Evolutionary conservation across 2,113 vertebrate species (phyloP).

Genomic region (Hipposideros armiger): DNA sequence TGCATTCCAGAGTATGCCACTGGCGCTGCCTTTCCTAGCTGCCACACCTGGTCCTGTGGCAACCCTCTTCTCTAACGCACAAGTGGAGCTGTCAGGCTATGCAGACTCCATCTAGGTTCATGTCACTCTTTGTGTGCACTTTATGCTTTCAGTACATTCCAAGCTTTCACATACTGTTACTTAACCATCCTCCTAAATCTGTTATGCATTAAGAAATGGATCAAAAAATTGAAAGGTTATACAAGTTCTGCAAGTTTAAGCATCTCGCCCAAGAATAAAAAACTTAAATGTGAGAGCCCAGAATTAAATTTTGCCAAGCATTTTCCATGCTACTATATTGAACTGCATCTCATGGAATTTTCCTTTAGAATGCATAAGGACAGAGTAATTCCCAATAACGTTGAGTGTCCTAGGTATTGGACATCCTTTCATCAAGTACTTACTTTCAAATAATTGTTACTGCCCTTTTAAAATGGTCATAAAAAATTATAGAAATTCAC

Average conservation of each 20-base stretch:
- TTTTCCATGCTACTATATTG: not conserved
- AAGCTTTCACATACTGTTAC: not conserved
- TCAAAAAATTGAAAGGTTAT: not conserved
- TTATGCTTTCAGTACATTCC: not conserved
- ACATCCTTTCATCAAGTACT: slow-evolving; percentile 26
- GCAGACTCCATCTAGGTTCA: not conserved
- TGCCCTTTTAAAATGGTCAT: slow-evolving; percentile 23
- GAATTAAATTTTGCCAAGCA: not conserved
- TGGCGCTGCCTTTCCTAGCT: not conserved
- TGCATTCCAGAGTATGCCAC: accelerated
- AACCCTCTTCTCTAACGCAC: not conserved
- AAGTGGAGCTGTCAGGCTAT: not conserved
- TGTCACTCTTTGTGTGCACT: not conserved
- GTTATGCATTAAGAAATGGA: slow-evolving; percentile 17
- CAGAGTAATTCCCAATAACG: not conserved
- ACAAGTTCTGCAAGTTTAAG: slow-evolving; percentile 5
- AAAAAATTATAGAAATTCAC: not conserved
- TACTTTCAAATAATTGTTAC: not conserved
- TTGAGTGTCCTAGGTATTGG: not conserved
- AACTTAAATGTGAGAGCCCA: not conserved
- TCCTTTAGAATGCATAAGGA: not conserved
- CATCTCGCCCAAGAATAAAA: not conserved
- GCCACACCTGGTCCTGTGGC: too few relatives aligned
- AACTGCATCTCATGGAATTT: not conserved
- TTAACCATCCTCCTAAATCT: not conserved